Conservation (phyloP, 1,140 invertebrate genomes). For the Zaprionus capensis region DNA sequence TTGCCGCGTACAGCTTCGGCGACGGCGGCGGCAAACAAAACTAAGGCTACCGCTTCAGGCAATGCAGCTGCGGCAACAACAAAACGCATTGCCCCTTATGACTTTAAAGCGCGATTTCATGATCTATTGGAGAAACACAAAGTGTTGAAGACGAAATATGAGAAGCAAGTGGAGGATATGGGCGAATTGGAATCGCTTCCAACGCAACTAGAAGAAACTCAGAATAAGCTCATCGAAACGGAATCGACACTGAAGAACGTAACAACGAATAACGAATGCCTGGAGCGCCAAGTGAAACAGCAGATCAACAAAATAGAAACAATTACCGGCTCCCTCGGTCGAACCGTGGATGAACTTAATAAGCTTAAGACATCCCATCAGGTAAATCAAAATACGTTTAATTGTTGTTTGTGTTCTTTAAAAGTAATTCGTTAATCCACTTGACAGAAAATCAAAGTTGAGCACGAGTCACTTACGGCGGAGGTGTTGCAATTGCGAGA, state of each 20-base stretch:
- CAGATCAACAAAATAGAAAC: slow-evolving; percentile 82
- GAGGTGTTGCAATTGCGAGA: slow-evolving; percentile 72
- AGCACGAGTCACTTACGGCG: slow-evolving; percentile 66
- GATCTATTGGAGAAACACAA: slow-evolving; percentile 87
- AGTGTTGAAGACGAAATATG: slow-evolving; percentile 85
- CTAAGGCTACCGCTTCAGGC: slow-evolving; percentile 17
- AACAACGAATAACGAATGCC: slow-evolving; percentile 57
- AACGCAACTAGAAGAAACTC: slow-evolving; percentile 84
- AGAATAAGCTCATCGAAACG: slow-evolving; percentile 53
- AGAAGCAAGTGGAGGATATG: slow-evolving; percentile 85
- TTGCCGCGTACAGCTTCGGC: slow-evolving; percentile 5
- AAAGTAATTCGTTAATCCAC: not conserved
- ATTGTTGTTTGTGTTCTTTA: not conserved
- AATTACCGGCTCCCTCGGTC: slow-evolving; percentile 66
- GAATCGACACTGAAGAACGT: slow-evolving; percentile 50
- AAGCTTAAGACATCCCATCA: slow-evolving; percentile 49
- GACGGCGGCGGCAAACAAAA: slow-evolving; percentile 24
- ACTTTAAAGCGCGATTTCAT: slow-evolving; percentile 87
- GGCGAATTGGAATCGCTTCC: slow-evolving; percentile 78
- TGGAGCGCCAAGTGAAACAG: slow-evolving; percentile 63
- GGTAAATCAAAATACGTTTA: slow-evolving; percentile 25
- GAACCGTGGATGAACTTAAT: slow-evolving; percentile 74
- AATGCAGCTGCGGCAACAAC: slow-evolving; percentile 9
- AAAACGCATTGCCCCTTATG: slow-evolving; percentile 86
- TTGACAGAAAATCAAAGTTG: slow-evolving; percentile 57